Percentiles rank a stretch among this genome's conserved stretches.
These are phyloP conservation scores for Solen grandis DNA, from an alignment of 1,140 invertebrate genomes.

Conservation along the genomic window DNA sequence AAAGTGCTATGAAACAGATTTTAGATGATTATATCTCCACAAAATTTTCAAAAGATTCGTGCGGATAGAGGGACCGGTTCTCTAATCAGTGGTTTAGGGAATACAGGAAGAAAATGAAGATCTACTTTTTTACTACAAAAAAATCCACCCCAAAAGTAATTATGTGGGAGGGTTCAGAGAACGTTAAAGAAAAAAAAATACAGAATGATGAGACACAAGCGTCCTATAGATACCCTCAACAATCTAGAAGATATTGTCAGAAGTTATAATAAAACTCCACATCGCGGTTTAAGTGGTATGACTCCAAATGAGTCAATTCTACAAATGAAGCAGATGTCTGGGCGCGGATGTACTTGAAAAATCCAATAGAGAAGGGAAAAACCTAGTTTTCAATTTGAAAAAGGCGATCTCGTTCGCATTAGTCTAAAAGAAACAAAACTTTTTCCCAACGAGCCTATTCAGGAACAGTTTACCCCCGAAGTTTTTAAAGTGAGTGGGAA, in stretches of 20 bases:
- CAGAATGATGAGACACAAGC: background rate
- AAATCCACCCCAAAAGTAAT: background rate
- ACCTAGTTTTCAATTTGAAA: constrained; percentile 17
- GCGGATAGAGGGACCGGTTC: background rate
- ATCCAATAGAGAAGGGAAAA: background rate
- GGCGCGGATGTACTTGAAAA: constrained; percentile 55
- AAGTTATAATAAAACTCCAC: background rate
- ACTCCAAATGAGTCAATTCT: background rate
- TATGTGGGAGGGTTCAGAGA: background rate
- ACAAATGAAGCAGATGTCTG: constrained; percentile 47
- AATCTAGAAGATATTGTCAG: background rate
- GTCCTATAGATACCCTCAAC: background rate
- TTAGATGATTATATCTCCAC: background rate
- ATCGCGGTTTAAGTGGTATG: background rate
- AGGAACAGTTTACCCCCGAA: constrained; percentile 41
- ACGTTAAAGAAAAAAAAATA: background rate
- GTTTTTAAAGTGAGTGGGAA: constrained; percentile 44
- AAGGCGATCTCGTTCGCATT: constrained; percentile 32
- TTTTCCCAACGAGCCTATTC: constrained; percentile 38
- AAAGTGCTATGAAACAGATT: constrained; percentile 20
- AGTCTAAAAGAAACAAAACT: constrained; percentile 6
- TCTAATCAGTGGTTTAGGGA: background rate
- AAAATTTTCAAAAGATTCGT: background rate
- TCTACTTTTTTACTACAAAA: background rate
- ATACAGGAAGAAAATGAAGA: background rate